Percentiles rank a stretch among this genome's conserved stretches.
These are phyloP conservation scores for Diplogasteroides magnus DNA, from an alignment of 1,140 invertebrate genomes.

Conservation along the genomic window DNA sequence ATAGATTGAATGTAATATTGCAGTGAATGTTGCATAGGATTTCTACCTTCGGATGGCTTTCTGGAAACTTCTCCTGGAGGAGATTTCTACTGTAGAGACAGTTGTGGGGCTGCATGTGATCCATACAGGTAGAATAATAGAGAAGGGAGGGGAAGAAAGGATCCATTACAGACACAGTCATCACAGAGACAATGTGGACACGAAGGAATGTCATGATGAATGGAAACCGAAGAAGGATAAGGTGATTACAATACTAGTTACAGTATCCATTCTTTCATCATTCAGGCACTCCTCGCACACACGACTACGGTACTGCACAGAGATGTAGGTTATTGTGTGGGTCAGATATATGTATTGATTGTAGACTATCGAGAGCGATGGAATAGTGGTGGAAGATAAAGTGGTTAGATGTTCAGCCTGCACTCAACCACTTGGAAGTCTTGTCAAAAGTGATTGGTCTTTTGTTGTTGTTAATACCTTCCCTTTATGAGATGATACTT, in stretches of 20 bases:
- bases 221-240: slow-evolving; percentile 32
- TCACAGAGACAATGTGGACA: slow-evolving; percentile 11
- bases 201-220: slow-evolving; percentile 18
- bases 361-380: not conserved
- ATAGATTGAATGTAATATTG: no score
- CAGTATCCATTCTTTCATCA: no score
- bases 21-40: slow-evolving; percentile 15
- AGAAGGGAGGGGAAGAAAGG: slow-evolving; percentile 38
- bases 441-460: slow-evolving; percentile 9
- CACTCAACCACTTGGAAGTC: slow-evolving; percentile 22
- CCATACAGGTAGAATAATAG: slow-evolving; percentile 23
- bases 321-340: no score
- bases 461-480: not conserved
- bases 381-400: not conserved
- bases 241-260: no score
- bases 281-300: slow-evolving; percentile 33
- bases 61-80: slow-evolving; percentile 15
- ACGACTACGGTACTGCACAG: slow-evolving; percentile 35
- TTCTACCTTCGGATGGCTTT: slow-evolving; percentile 41
- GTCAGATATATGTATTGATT: no score
- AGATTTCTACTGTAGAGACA: slow-evolving; percentile 23
- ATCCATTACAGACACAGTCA: slow-evolving; percentile 33
- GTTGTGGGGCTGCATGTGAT: slow-evolving; percentile 29
- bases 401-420: slow-evolving; percentile 21
- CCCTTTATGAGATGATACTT: slow-evolving; percentile 9